A percentile compares a stretch with the other conserved stretches of the same genome.
Evolutionary conservation across 2,888 invertebrate species (phyloP).

Genomic region (Pilophorus perplexus): DNA sequence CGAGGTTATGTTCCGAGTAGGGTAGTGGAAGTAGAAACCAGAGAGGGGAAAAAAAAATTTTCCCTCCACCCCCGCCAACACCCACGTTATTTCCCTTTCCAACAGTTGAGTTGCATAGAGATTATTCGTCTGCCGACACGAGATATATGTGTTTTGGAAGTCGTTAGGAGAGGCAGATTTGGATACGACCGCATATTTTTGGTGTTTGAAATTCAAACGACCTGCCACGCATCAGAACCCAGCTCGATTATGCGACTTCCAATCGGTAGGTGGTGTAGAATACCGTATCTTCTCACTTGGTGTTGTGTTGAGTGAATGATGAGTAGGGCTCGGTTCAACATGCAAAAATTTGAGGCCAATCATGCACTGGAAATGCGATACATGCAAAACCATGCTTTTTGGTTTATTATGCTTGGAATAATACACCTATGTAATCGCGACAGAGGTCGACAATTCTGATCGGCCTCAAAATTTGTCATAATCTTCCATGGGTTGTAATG

Average conservation of each 20-base stretch:
- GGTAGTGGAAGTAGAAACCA: neutral
- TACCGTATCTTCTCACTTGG: neutral
- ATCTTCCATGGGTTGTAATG: no score
- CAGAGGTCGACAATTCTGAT: no score
- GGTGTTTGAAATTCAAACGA: neutral
- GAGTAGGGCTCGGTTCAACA: no score
- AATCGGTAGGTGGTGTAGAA: neutral
- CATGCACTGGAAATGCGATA: no score
- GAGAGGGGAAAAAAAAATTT: neutral
- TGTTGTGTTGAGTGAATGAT: neutral
- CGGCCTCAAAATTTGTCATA: no score
- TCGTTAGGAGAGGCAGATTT: conserved; percentile 38
- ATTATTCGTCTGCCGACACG: no score
- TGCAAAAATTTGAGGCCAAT: no score
- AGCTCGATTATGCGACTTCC: neutral
- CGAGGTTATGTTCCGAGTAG: neutral
- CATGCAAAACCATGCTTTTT: no score
- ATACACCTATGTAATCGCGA: no score
- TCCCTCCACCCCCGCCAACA: neutral
- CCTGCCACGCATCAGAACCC: neutral
- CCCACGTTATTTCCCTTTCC: neutral
- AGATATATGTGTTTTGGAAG: conserved; percentile 45
- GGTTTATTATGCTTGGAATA: no score
- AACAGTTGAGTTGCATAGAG: no score
- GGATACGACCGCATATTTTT: conserved; percentile 43